phyloP scores from a whole-genome alignment of 2,888 invertebrate genomes.

The Atrina japonica region DNA sequence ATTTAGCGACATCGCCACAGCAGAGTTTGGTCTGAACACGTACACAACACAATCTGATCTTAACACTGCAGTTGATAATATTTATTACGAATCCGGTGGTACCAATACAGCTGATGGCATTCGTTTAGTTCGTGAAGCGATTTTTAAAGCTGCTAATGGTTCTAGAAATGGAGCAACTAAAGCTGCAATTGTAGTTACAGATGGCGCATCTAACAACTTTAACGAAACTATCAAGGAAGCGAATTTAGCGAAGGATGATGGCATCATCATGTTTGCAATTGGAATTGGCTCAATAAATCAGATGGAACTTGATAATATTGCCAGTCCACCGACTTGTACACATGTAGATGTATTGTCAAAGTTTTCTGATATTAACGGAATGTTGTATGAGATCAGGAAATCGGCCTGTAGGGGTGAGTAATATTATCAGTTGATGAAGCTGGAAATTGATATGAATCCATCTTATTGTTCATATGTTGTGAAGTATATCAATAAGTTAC shows the following conservation, averaged over 20 bases:
- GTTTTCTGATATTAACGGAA: slow-evolving; percentile 44
- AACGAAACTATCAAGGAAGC: slow-evolving; percentile 34
- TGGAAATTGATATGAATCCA: too few relatives aligned
- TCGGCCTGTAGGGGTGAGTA: slow-evolving; percentile 44
- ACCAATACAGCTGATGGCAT: slow-evolving; percentile 40
- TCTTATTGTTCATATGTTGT: too few relatives aligned
- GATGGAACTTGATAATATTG: slow-evolving; percentile 36
- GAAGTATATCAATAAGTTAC: too few relatives aligned
- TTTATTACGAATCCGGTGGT: slow-evolving; percentile 23
- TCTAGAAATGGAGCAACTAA: slow-evolving; percentile 29
- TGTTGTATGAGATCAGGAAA: slow-evolving; percentile 48
- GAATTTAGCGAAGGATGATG: slow-evolving; percentile 23
- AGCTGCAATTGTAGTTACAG: slow-evolving; percentile 46
- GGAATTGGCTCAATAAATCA: slow-evolving; percentile 45
- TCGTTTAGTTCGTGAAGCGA: background rate
- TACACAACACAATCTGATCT: slow-evolving; percentile 25
- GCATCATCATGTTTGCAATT: slow-evolving; percentile 40
- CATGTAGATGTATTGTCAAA: slow-evolving; percentile 37
- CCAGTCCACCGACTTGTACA: slow-evolving; percentile 41
- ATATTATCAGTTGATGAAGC: too few relatives aligned
- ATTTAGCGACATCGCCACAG: slow-evolving; percentile 26
- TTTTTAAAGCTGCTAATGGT: slow-evolving; percentile 4
- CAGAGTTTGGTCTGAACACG: slow-evolving; percentile 34
- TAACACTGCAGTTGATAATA: slow-evolving; percentile 30
- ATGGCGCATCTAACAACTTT: slow-evolving; percentile 41